phyloP scores from a whole-genome alignment of 2,113 vertebrate species.

The Lethenteron reissneri region DNA sequence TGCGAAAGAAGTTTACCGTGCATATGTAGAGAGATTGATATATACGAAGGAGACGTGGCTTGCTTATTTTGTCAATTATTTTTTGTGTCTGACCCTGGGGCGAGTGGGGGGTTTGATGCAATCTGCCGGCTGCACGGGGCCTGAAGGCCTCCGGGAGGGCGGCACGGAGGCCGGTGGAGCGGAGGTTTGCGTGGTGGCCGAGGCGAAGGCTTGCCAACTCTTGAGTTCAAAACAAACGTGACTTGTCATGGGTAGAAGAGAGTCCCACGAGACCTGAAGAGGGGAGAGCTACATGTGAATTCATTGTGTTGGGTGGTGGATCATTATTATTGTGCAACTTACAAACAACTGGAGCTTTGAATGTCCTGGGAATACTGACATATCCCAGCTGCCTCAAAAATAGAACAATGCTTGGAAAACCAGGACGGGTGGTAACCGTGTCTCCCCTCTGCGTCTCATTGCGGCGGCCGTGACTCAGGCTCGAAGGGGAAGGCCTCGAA shows the following conservation, averaged over 20 bases:
- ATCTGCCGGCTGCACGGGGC: not conserved
- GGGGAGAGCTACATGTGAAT: too few species aligned
- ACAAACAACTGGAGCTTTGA: too few species aligned
- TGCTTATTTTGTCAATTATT: not conserved
- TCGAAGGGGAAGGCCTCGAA: constrained; percentile 41
- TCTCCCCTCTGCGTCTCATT: too few species aligned
- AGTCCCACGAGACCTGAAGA: too few species aligned
- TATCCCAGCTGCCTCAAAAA: too few species aligned
- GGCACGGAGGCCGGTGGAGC: not conserved
- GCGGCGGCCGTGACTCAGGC: constrained; percentile 19
- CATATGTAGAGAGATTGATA: not conserved
- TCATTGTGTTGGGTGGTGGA: too few species aligned
- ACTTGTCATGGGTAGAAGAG: not conserved
- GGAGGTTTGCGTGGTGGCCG: not conserved
- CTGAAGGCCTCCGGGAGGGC: not conserved
- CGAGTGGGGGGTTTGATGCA: not conserved
- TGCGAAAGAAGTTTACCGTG: not conserved
- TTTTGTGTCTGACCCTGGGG: not conserved
- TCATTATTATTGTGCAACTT: too few species aligned
- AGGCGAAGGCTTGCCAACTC: not conserved
- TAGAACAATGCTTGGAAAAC: too few species aligned
- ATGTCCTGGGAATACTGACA: too few species aligned
- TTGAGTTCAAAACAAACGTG: not conserved
- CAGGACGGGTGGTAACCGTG: too few species aligned
- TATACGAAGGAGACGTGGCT: constrained; percentile 3